Percentiles rank a stretch among this genome's conserved stretches.
Evolutionary conservation across 2,888 invertebrate genomes (phyloP).

Genomic region (Peribatodes rhomboidaria): DNA sequence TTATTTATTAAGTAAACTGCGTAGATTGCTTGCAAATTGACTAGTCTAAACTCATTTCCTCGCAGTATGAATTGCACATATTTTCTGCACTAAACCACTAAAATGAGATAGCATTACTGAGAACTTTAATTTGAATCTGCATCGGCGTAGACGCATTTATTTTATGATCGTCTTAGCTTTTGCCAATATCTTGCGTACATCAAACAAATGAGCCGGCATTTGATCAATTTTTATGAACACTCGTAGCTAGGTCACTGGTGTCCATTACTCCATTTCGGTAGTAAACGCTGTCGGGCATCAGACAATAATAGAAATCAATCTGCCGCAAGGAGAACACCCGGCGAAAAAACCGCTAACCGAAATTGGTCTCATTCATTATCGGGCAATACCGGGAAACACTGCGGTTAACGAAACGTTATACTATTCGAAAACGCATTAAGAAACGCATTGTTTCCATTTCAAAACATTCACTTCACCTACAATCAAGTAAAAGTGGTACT

Average conservation of each 20-base stretch:
- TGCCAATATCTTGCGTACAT: slow-evolving; percentile 2
- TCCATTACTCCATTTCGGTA: slow-evolving; percentile 73
- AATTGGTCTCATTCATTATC: slow-evolving; percentile 77
- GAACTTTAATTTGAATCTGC: slow-evolving; percentile 32
- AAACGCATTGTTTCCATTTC: slow-evolving; percentile 30
- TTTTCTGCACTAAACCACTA: slow-evolving; percentile 9
- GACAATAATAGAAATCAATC: slow-evolving; percentile 77
- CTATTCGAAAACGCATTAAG: slow-evolving; percentile 23
- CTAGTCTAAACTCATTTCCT: slow-evolving; percentile 14
- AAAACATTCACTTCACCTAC: slow-evolving; percentile 39
- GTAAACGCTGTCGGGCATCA: slow-evolving; percentile 69
- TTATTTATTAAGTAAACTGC: slow-evolving; percentile 11
- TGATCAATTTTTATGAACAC: slow-evolving; percentile 15
- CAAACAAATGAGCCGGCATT: slow-evolving; percentile 8
- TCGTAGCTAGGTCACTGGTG: slow-evolving; percentile 54
- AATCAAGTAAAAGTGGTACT: slow-evolving; percentile 37
- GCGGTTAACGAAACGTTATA: slow-evolving; percentile 72
- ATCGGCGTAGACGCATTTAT: slow-evolving; percentile 6
- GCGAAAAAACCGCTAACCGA: slow-evolving; percentile 78
- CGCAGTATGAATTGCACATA: slow-evolving; percentile 25
- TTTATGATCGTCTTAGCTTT: background rate
- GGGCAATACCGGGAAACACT: slow-evolving; percentile 55
- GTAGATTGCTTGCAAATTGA: slow-evolving; percentile 10
- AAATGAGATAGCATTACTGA: slow-evolving; percentile 13
- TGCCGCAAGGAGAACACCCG: slow-evolving; percentile 71